Base-by-base conservation (phyloP, 2,797 vertebrate genomes). In the Natrix natrix region DNA sequence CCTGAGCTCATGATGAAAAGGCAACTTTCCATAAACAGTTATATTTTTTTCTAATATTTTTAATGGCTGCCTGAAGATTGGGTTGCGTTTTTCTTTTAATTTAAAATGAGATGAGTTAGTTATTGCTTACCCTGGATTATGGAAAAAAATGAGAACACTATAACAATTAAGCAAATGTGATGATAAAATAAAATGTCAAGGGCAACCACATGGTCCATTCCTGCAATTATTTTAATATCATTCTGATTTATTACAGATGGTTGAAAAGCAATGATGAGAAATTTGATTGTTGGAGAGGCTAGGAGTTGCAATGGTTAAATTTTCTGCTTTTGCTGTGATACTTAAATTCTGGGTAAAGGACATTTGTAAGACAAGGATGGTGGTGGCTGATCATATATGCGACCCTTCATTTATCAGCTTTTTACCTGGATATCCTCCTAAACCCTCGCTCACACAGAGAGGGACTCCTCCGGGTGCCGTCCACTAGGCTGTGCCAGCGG, bases 181-280 rank as follows among this genome's bases (percentile, higher is more conserved):
- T 89, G n/a, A 94, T 32, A 66, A 94, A 91, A 95, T 89, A 32
- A 96, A 95, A 95, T 95, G 90, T 89, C 92, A 95, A 94, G 78
- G 78, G 57, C 93, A 95, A 89, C 2, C 0, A 0, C 90, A 92
- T 93, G 66, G 28, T 1, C 0, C 43, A 89, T 93, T 90, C 91
- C 93, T 95, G 87, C 92, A 92, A 94, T 96, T 94, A 93, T 94
- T 96, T 96, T 95, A 94, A 95, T 93, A 95, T 93, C 0, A 24
- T 96, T 94, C 54, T 0, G 3, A 95, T 94, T 94, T 93, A 92
- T 52, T 95, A 89, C 94, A 96, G 94, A 96, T 93, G 88, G 88
- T 55, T 92, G 28, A 90, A 59, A 92, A 94, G 86, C 3, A 92
- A 57, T 92, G 93, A 94, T 94, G 96, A 94, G 57, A 94, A 94